A percentile compares a stretch with the other conserved stretches of the same genome.
Evolutionary conservation across 2,113 vertebrate genomes (phyloP).

Genomic region (Synchiropus splendidus): DNA sequence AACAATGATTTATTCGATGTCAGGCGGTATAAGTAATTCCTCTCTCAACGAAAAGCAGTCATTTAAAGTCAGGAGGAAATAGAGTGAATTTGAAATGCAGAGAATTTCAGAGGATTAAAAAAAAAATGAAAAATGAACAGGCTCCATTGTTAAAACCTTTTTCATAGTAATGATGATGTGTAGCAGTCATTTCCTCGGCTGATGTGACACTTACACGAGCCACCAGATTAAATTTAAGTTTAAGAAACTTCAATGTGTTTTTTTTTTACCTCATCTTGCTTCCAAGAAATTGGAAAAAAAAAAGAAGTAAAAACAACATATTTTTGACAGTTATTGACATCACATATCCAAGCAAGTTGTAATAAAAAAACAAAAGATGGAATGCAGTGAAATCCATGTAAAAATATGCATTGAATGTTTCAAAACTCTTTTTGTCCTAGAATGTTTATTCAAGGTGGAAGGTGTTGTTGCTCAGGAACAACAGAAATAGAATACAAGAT

Average conservation of each 20-base stretch:
- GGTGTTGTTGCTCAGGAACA: neutral
- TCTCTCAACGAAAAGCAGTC: conserved; percentile 18
- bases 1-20: conserved; percentile 48
- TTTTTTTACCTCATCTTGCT: no score
- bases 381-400: conserved; percentile 15
- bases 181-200: conserved; percentile 16
- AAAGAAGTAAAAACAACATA: no score
- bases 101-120: neutral
- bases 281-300: no score
- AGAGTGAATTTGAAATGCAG: conserved; percentile 24
- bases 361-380: no score
- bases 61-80: conserved; percentile 25
- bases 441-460: conserved; percentile 1
- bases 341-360: conserved; percentile 26
- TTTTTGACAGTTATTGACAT: no score
- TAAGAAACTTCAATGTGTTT: neutral
- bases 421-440: conserved; percentile 6
- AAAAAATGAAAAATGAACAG: conserved; percentile 24
- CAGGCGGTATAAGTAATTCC: conserved; percentile 27
- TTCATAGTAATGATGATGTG: conserved; percentile 43
- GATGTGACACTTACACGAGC: conserved; percentile 23
- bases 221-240: conserved; percentile 38
- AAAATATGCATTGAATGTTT: conserved; percentile 19
- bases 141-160: conserved; percentile 30
- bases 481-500: conserved; percentile 15